Conservation (phyloP, 2,113 vertebrate species). For the Abramis brama region DNA sequence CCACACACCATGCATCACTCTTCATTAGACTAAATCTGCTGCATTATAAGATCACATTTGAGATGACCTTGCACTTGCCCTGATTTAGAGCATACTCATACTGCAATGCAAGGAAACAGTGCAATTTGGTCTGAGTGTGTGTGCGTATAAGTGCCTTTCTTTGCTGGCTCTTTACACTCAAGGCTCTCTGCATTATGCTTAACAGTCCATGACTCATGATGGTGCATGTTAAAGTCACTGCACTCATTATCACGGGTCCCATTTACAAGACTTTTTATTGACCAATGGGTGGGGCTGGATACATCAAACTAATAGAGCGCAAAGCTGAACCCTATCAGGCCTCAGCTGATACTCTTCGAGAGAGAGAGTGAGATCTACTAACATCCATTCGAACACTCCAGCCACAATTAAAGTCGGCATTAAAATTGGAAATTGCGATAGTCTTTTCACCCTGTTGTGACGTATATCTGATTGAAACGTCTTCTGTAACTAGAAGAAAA, state of each 20-base stretch:
- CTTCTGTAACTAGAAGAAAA: no score
- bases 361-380: background rate
- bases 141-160: background rate
- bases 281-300: slow-evolving; percentile 16
- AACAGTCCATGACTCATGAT: slow-evolving; percentile 61
- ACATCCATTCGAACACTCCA: background rate
- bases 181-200: slow-evolving; percentile 47
- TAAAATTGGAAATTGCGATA: no score
- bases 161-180: background rate
- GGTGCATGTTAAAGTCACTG: slow-evolving; percentile 44
- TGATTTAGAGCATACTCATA: background rate
- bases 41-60: background rate
- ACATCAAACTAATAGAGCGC: slow-evolving; percentile 5
- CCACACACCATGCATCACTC: background rate
- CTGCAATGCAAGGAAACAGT: background rate
- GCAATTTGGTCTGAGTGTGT: background rate
- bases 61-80: slow-evolving; percentile 30
- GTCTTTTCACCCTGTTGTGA: no score
- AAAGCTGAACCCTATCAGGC: background rate
- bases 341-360: background rate
- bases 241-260: slow-evolving; percentile 51
- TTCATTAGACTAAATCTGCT: background rate
- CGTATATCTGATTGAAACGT: no score
- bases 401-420: background rate
- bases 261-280: slow-evolving; percentile 35